A percentile compares a stretch with the other conserved stretches of the same genome.
phyloP scores from a whole-genome alignment of 2,888 invertebrate genomes.

The Cyclophora punctaria region DNA sequence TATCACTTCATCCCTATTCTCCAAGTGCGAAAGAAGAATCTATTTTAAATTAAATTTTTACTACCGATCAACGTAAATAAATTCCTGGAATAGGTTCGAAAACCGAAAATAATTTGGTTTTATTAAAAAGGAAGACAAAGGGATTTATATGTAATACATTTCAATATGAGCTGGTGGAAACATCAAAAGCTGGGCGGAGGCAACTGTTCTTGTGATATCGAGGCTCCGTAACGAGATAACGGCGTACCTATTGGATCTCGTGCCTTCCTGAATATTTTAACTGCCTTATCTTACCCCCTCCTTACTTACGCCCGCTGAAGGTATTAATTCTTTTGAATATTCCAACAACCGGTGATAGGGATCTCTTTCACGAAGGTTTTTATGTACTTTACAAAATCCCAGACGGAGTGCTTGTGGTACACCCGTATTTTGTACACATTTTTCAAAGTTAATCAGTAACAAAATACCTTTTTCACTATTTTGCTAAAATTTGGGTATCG shows the following conservation, averaged over 20 bases:
- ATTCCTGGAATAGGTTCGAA: no score
- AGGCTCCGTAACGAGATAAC: constrained; percentile 30
- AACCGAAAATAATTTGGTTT: no score
- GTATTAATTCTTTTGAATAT: constrained; percentile 40
- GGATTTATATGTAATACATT: not conserved
- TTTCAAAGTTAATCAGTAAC: no score
- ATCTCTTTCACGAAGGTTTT: constrained; percentile 22
- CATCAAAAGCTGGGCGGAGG: constrained; percentile 8
- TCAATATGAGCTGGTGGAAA: constrained; percentile 1
- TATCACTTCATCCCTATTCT: no score
- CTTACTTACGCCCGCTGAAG: constrained; percentile 5
- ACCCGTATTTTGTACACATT: no score
- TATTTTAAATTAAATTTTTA: no score
- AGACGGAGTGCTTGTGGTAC: no score
- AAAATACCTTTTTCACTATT: no score
- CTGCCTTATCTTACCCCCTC: constrained; percentile 29
- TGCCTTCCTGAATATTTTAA: constrained; percentile 36
- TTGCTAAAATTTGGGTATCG: no score
- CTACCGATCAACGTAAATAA: no score
- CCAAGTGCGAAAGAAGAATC: no score
- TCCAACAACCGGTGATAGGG: constrained; percentile 23
- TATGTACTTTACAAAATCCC: constrained; percentile 6
- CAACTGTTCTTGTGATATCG: constrained; percentile 15
- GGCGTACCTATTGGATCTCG: constrained; percentile 28
- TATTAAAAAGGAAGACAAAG: no score